Base-by-base conservation (phyloP, 2,113 vertebrate genomes). In the Hippocampus zosterae region DNA sequence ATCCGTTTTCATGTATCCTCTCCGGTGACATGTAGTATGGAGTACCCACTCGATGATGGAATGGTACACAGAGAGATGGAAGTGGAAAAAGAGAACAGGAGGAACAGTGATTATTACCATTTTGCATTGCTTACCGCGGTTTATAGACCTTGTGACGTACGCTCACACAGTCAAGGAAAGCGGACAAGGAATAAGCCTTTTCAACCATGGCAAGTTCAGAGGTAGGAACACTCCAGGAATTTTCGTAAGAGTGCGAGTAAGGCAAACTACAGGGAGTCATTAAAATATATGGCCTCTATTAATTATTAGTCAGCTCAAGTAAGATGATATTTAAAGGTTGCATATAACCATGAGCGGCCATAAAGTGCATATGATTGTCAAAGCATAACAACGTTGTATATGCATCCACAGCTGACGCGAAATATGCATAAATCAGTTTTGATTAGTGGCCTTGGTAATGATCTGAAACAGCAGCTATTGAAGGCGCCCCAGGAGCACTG, bases 11-110 rank as follows among this genome's bases (percentile, higher is more conserved):
- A 11, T 98, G 97, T 92, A 99, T 98, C 89, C 96, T 95, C 92
- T 99, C 97, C 0, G 97, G 96, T 79, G 97, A 98, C 97, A 99
- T 99, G 81, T 99, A 99, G 92, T 98, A 98, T 2, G 96, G 97
- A 52, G 97, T 99, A 91, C 96, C 96, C 91, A 99, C 97, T 99
- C 93, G 56, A 93, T 90, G 74, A 48, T 8, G 13, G 21, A 48
- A 70, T 40, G 68, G 10, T 8, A 19, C 15, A 62, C 33, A 70
- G 15, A 33, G 64, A 65, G 57, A 70, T 33, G 44, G 5, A 59
- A 33, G 50, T 56, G 13, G 65, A n/a, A 48, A 29, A 37, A 18
- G 42, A 56, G 73, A 33, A 13, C 25, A 48, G 65, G 71, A 75
- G 64, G 70, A 67, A 81, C 68, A 74, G 55, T 57, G 53, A 83